Conservation (phyloP, 2,113 vertebrate genomes). For the Hippocampus barbouri region DNA sequence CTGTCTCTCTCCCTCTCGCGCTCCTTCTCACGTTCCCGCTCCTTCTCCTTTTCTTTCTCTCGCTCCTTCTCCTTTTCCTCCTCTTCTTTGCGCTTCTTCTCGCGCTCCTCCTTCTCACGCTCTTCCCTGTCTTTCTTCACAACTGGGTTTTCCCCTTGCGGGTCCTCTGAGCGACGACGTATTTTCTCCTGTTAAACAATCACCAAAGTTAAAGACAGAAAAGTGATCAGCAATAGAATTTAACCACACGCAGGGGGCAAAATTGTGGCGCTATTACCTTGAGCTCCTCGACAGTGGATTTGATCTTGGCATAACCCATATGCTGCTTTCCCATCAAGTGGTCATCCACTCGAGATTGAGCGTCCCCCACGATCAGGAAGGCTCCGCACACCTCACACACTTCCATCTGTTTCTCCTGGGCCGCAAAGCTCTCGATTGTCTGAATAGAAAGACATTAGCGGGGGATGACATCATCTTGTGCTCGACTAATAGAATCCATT, state of each 20-base stretch:
- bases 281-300: slow-evolving; percentile 96
- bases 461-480: background rate
- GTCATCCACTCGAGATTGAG: slow-evolving; percentile 95
- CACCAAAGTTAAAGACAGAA: background rate
- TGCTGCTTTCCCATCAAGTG: slow-evolving; percentile 99
- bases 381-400: slow-evolving; percentile 98
- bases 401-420: slow-evolving; percentile 99
- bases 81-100: slow-evolving; percentile 71
- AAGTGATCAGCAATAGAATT: background rate
- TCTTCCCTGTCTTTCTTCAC: slow-evolving; percentile 70
- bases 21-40: slow-evolving; percentile 78
- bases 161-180: slow-evolving; percentile 73
- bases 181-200: slow-evolving; percentile 70
- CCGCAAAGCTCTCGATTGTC: slow-evolving; percentile 98
- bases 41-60: slow-evolving; percentile 81
- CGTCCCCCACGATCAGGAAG: slow-evolving; percentile 96
- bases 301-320: slow-evolving; percentile 99
- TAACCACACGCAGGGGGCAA: background rate
- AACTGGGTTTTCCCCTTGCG: slow-evolving; percentile 60
- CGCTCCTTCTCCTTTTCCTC: slow-evolving; percentile 83
- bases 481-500: background rate
- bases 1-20: slow-evolving; percentile 75
- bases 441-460: slow-evolving; percentile 45
- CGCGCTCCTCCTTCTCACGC: slow-evolving; percentile 77
- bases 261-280: slow-evolving; percentile 75